phyloP scores from a whole-genome alignment of 2,113 vertebrate genomes.

The Lycocorax pyrrhopterus region DNA sequence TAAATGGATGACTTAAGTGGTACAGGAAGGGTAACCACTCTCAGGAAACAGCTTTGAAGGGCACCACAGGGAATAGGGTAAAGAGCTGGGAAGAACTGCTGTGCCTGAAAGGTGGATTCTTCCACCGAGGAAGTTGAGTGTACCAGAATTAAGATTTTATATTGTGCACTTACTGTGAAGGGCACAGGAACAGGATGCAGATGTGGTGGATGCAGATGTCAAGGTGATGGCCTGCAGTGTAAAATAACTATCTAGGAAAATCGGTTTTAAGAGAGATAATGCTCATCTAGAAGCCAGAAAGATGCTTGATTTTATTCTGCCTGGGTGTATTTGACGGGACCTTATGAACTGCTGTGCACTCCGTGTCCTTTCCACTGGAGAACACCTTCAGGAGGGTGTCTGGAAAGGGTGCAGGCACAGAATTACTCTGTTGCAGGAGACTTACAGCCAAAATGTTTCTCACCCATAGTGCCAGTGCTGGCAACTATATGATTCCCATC shows the following conservation, averaged over 20 bases:
- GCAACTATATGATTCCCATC: not conserved
- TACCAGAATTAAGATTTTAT: not conserved
- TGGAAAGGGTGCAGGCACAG: not conserved
- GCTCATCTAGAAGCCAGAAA: not conserved
- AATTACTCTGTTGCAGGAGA: not conserved
- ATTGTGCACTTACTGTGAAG: not conserved
- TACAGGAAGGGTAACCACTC: not conserved
- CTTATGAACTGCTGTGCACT: not conserved
- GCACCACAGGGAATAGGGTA: not conserved
- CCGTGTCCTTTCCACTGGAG: rapidly evolving
- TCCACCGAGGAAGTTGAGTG: not conserved
- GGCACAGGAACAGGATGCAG: not conserved
- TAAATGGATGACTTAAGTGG: not conserved
- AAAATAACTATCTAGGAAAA: conserved; percentile 2
- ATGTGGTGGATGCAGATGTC: not conserved
- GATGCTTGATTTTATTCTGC: not conserved
- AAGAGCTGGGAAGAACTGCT: not conserved
- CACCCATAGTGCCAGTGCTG: not conserved
- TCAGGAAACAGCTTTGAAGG: conserved; percentile 9
- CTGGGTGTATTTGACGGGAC: not conserved
- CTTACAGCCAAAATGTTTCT: not conserved
- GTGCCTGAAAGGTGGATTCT: not conserved
- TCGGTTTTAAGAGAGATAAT: not conserved
- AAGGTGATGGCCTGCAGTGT: not conserved
- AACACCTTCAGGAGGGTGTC: not conserved